Base-by-base conservation (phyloP, 1,140 invertebrate species). In the Papilio polyxenes region DNA sequence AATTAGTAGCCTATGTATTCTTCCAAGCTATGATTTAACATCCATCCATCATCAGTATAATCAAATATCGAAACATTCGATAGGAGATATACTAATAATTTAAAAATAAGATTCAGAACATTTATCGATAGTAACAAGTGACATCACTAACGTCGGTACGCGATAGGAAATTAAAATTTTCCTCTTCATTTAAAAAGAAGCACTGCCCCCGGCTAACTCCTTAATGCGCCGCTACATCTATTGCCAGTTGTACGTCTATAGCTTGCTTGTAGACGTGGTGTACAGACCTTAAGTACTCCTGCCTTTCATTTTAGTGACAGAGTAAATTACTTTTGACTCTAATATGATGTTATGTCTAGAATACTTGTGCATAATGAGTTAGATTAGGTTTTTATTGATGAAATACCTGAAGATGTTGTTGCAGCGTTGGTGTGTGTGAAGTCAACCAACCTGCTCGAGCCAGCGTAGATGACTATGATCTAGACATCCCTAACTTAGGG, bases 131-230 rank as follows among this genome's bases (percentile, higher is more conserved):
- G 9, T 77, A 53, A 76, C 31, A 23, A 48, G 3, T 40, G 48
- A 65, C 92, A 89, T 85, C 92, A 53, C 91, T 92, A 89, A 11
- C 37, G 82, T 83, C 80, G 86, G 90, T 91, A 89, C 90, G 89
- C 92, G 92, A 94, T 94, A 94, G 93, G 93, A 94, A 94, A 94
- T 94, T 94, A 93, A 94, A 94, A 94, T 94, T 93, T 94, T 94
- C 93, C 93, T 93, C 93, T 93, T 93, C 93, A 94, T 94, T 94
- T 94, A 93, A 94, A 89, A 94, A 94, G 93, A 93, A 93, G 93
- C 90, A 89, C 84, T 88, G 93, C 93, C 93, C 84, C 85, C 80
- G 92, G 93, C 92, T 93, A 93, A 91, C 92, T 93, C 92, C 92
- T 94, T 94, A 93, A 93, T 92, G 92, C 88, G 87, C 78, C 81